Evolutionary conservation across 2,113 vertebrate species (phyloP).

Genomic region (Oceanites oceanicus): DNA sequence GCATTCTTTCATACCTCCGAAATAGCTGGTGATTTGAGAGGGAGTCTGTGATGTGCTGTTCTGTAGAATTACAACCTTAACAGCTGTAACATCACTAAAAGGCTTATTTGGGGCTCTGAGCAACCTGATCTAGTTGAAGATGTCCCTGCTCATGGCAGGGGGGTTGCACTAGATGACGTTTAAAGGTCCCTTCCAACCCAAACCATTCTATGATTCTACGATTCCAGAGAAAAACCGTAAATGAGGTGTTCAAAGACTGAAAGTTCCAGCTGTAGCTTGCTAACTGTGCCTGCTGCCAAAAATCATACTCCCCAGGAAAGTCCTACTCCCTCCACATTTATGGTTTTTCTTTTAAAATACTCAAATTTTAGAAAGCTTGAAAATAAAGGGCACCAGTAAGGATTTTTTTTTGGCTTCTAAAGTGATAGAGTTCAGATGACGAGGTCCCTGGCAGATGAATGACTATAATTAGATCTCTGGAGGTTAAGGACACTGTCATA

Average conservation of each 20-base stretch:
- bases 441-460: neutral
- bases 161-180: neutral
- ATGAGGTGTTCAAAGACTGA: slow-evolving; percentile 32
- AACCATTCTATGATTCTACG: neutral
- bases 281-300: neutral
- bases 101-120: neutral
- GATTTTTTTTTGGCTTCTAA: neutral
- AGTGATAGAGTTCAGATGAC: neutral
- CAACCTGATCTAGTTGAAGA: neutral
- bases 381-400: neutral
- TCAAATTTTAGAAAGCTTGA: neutral
- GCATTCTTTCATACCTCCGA: neutral
- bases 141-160: neutral
- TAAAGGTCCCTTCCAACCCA: neutral
- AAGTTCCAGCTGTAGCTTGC: slow-evolving; percentile 18
- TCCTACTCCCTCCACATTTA: neutral
- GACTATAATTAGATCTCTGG: neutral
- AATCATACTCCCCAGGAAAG: neutral
- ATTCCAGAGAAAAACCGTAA: neutral
- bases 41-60: slow-evolving; percentile 12
- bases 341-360: neutral
- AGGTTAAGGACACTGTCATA: neutral
- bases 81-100: slow-evolving; percentile 39
- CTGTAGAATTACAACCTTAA: slow-evolving; percentile 28
- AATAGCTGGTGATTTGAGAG: slow-evolving; percentile 29